Percentiles rank a stretch among this genome's conserved stretches.
Evolutionary conservation across 2,888 invertebrate genomes (phyloP).

Genomic region (Rhamphomyia laevipes): DNA sequence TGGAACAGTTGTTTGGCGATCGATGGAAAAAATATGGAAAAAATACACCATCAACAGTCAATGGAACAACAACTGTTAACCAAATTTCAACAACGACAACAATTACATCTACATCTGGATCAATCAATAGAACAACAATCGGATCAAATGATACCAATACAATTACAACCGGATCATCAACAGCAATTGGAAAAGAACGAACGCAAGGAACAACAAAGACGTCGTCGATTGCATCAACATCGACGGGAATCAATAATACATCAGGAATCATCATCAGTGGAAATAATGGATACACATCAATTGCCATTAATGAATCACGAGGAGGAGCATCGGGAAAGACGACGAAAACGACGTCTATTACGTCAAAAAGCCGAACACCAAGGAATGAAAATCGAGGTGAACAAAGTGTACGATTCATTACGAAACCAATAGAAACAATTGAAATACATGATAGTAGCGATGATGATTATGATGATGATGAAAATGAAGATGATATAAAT

Average conservation of each 20-base stretch:
- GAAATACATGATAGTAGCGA: slow-evolving; percentile 6
- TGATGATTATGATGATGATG: neutral
- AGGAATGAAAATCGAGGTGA: slow-evolving; percentile 9
- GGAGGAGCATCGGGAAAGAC: neutral
- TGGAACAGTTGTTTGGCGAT: slow-evolving; percentile 57
- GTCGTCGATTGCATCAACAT: neutral
- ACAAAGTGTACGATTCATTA: slow-evolving; percentile 13
- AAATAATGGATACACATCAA: no score
- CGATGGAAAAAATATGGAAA: slow-evolving; percentile 43
- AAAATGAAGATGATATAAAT: neutral
- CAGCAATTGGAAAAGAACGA: neutral
- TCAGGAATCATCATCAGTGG: neutral
- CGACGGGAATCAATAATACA: neutral
- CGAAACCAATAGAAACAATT: slow-evolving; percentile 7
- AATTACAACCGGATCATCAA: neutral
- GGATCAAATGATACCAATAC: neutral
- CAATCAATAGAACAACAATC: neutral
- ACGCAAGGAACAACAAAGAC: neutral
- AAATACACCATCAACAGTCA: slow-evolving; percentile 12
- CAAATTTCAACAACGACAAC: neutral
- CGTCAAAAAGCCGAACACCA: slow-evolving; percentile 10
- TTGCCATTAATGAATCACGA: neutral
- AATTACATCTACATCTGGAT: neutral
- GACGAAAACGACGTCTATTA: slow-evolving; percentile 3
- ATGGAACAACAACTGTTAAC: no score